Base-by-base conservation (phyloP, 2,888 invertebrate species). In the Cataglyphis cursor region DNA sequence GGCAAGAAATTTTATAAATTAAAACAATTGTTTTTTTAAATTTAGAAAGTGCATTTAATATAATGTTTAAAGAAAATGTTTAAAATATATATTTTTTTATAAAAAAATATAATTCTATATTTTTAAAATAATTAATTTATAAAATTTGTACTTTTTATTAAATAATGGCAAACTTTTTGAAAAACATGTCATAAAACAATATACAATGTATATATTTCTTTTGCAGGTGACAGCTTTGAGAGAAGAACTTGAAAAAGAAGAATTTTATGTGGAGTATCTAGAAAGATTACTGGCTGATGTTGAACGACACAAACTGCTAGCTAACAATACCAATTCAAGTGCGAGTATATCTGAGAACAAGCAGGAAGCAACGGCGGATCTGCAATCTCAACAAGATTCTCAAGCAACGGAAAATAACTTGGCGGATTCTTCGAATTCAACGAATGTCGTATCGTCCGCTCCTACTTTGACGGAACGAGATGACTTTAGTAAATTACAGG, bases 241-340 rank as follows among this genome's bases (percentile, higher is more conserved):
- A 94, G 98, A 98, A 94, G 98, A 98, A 95, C 96, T 98, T 88
- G 98, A 98, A 94, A 98, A 98, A 95, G 98, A 98, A 95, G 97
- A 98, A 93, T 97, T 98, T 93, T 98, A 98, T 93, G 98, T 98
- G 15, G 98, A 98, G 94, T 98, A 98, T 95, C 96, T 98, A 92
- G 98, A 98, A 94, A 96, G 97, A 87, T 95, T 98, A 88, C 95
- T 98, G 81, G 97, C 97, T 82, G 98, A 98, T 95, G 98, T 98
- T 12, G 98, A 98, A 93, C 97, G 97, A 92, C 97, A 97, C 93
- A 97, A 97, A 51, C 93, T 93, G 81, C 87, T 94, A 65, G 92
- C 94, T 3, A 94, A 93, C 78, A 92, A 84, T 61, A 89, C 87
- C 3, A 86, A 88, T 64, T 80, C 85, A 92, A 94, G 64, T 92